These are phyloP conservation scores for Drosophila orena DNA, from an alignment of 1,140 invertebrate species.

Conservation along the genomic window DNA sequence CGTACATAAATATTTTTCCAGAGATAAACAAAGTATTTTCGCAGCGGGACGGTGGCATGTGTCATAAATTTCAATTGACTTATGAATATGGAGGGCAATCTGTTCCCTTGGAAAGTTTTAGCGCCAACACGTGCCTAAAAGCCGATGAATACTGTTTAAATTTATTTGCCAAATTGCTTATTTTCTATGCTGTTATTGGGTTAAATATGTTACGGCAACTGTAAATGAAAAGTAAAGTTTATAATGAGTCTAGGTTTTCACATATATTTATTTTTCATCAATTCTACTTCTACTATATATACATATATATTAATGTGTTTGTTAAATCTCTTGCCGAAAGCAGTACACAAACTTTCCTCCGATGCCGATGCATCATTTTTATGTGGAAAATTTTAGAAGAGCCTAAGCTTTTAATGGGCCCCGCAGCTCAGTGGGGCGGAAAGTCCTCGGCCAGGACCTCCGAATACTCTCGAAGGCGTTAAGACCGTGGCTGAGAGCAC, in stretches of 20 bases:
- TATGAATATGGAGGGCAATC: conserved; percentile 44
- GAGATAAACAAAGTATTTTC: conserved; percentile 56
- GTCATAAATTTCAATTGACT: conserved; percentile 77
- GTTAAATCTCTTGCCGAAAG: conserved; percentile 27
- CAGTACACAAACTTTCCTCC: conserved; percentile 56
- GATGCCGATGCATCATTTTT: conserved; percentile 73
- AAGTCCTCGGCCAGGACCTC: conserved; percentile 18
- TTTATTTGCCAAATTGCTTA: conserved; percentile 26
- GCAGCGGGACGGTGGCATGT: conserved; percentile 18
- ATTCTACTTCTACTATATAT: too few relatives aligned
- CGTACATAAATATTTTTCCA: conserved; percentile 50
- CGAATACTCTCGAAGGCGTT: background rate
- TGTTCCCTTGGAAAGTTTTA: conserved; percentile 36
- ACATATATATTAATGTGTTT: conserved; percentile 18
- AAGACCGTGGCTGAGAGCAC: conserved; percentile 46
- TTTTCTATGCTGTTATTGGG: background rate
- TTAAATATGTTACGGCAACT: too few relatives aligned
- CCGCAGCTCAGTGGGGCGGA: conserved; percentile 8
- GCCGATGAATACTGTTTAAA: conserved; percentile 28
- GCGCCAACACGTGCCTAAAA: conserved; percentile 47
- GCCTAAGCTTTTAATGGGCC: conserved; percentile 68
- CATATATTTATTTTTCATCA: background rate
- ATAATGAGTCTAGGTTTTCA: too few relatives aligned
- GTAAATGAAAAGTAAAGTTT: background rate
- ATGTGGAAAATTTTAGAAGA: conserved; percentile 74